These are phyloP conservation scores for Parnassius mnemosyne DNA, from an alignment of 2,888 invertebrate genomes.

Conservation along the genomic window DNA sequence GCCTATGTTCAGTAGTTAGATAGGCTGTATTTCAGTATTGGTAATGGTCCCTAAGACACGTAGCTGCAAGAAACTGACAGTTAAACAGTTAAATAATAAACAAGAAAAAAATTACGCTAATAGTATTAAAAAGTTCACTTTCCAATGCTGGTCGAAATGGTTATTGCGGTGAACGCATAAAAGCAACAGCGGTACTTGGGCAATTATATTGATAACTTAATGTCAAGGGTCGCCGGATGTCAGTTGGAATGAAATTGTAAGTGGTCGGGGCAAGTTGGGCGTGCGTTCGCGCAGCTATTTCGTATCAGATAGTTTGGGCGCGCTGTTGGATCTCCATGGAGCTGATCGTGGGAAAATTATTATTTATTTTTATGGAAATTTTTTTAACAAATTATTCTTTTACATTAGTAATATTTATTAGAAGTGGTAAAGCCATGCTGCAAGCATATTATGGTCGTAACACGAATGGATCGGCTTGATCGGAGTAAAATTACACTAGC, in stretches of 20 bases:
- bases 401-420: too few relatives aligned
- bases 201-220: constrained; percentile 14
- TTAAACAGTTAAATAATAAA: too few relatives aligned
- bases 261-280: constrained; percentile 12
- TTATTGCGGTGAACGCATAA: constrained; percentile 11
- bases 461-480: too few relatives aligned
- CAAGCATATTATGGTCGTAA: too few relatives aligned
- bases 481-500: too few relatives aligned
- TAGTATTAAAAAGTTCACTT: too few relatives aligned
- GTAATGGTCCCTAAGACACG: background rate
- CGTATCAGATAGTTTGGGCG: constrained; percentile 2
- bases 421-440: too few relatives aligned
- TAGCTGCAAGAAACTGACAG: background rate
- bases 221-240: constrained; percentile 24
- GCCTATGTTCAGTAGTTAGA: too few relatives aligned
- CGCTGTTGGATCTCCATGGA: background rate
- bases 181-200: constrained; percentile 11
- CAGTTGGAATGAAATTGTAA: constrained; percentile 20
- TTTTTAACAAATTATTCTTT: too few relatives aligned
- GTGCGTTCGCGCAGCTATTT: constrained; percentile 20
- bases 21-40: too few relatives aligned
- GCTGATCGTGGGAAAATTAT: background rate
- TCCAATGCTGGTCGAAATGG: background rate
- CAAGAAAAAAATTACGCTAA: too few relatives aligned
- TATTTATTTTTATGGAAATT: too few relatives aligned